Evolutionary conservation across 2,797 vertebrate species (phyloP).

Genomic region (Loris lydekkerianus): DNA sequence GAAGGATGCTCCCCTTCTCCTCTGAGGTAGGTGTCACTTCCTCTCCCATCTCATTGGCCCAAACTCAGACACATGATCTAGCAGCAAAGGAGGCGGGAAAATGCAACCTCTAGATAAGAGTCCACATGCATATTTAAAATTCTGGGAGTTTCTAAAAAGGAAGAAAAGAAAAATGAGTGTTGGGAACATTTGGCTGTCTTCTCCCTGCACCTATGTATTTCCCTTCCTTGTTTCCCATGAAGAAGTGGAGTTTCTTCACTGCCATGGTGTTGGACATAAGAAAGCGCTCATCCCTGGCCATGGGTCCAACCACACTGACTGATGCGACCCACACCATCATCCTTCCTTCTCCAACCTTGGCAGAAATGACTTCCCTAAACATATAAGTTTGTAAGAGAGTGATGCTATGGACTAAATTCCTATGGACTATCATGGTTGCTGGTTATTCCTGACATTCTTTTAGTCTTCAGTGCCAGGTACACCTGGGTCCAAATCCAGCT

Average conservation of each 20-base stretch:
- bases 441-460: background rate
- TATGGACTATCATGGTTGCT: background rate
- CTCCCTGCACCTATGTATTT: rapidly evolving
- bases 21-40: background rate
- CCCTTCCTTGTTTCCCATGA: background rate
- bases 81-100: background rate
- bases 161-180: background rate
- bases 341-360: background rate
- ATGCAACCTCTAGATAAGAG: background rate
- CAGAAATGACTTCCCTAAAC: background rate
- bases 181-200: background rate
- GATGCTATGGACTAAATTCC: background rate
- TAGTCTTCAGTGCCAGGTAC: background rate
- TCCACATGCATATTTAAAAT: background rate
- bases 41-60: background rate
- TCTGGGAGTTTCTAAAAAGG: background rate
- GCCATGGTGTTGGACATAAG: background rate
- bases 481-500: background rate
- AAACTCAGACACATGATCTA: background rate
- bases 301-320: background rate
- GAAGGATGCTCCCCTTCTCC: background rate
- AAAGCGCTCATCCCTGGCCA: background rate
- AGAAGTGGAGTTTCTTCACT: background rate
- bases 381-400: background rate
- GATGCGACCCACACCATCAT: too few relatives aligned